Evolutionary conservation across 2,113 vertebrate species (phyloP), one percentile per base, ranked within the genome.

Genomic region (Elanoides forficatus): DNA sequence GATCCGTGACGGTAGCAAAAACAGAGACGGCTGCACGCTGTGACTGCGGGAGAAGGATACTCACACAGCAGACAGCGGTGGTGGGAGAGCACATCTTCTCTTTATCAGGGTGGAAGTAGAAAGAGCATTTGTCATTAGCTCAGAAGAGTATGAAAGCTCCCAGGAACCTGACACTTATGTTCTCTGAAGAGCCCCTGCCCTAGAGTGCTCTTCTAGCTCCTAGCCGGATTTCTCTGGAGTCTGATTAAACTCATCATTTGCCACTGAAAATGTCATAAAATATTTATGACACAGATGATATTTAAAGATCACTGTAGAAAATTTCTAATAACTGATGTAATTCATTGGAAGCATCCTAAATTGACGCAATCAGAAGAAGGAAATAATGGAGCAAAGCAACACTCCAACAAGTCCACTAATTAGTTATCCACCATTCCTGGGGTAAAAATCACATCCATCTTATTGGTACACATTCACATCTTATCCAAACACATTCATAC

Each of bases 231-330:
- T 38, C 73, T 87, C 87, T 52, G 6, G 63, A 87, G 74, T 4
- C 93, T 90, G 88, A 92, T 92, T 91, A 94, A 92, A 84, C 74
- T 53, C 86, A 81, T 76, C 81, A 63, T 91, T 95, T 90, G 96
- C 55, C 90, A 89, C 83, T 34, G 75, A 91, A 93, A 95, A 81
- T 89, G 86, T 36, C 91, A 92, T 95, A 76, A 96, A 96, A 89
- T 87, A 89, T 94, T 96, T 95, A 89, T 93, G 89, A 88, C 88
- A 87, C 38, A 21, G 83, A 45, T 93, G 80, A 86, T 96, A 94
- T 94, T 95, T 94, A 91, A 94, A 95, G 88, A 95, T 95, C 59
- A 81, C 86, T 67, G 63, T 66, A 95, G 63, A 89, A 97, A 84
- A 91, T 67, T 59, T 66, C 81, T 91, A 93, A 89, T 78, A 93